Evolutionary conservation across 2,797 vertebrate genomes (phyloP).

Genomic region (Trichosurus vulpecula): DNA sequence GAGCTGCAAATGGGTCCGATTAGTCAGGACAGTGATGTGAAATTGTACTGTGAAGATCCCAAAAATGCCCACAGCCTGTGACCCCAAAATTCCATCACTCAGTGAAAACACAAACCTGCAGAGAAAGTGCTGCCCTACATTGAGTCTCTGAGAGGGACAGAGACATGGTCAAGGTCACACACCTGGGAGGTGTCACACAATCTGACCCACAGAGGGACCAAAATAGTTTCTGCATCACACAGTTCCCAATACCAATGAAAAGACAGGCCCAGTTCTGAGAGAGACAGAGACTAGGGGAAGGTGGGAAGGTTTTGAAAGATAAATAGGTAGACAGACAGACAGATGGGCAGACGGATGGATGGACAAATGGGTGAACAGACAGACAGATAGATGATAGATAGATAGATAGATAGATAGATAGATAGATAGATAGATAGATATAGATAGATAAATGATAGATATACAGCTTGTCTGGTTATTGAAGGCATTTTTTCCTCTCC

Average conservation of each 20-base stretch:
- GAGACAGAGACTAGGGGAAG: background rate
- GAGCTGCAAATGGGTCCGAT: background rate
- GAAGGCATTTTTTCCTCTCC: no score
- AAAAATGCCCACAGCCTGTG: background rate
- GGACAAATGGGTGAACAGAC: no score
- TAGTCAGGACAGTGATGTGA: background rate
- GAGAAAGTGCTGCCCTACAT: background rate
- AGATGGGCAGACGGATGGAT: no score
- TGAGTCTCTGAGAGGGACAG: background rate
- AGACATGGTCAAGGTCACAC: background rate
- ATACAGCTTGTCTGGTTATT: no score
- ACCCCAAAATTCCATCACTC: background rate
- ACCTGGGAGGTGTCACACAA: background rate
- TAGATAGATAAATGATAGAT: no score
- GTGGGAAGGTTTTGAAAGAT: no score
- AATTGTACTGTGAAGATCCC: no score
- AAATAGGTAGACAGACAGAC: no score
- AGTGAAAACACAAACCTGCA: background rate
- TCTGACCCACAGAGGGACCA: background rate
- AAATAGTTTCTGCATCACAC: background rate
- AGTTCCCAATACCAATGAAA: background rate
- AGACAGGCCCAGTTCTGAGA: background rate
- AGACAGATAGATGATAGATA: no score
- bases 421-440: no score
- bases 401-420: no score